These are phyloP conservation scores for Oplegnathus fasciatus DNA, from an alignment of 2,113 vertebrate species.

Conservation along the genomic window DNA sequence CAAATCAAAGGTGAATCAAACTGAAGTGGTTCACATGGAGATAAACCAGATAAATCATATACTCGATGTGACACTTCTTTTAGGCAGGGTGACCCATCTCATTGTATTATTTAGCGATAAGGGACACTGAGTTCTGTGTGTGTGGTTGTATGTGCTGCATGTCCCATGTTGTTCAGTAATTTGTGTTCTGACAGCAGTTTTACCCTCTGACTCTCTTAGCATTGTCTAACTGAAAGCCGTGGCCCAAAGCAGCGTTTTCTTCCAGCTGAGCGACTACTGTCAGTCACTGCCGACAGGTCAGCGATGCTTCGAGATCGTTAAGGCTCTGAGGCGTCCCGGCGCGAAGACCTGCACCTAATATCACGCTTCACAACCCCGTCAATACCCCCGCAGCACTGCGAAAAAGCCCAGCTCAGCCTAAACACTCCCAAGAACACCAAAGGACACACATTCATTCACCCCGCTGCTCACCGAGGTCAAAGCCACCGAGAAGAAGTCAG, in stretches of 20 bases:
- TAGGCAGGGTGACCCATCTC: neutral
- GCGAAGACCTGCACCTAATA: slow-evolving; percentile 69
- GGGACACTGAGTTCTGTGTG: neutral
- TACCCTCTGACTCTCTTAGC: slow-evolving; percentile 4
- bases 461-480: slow-evolving; percentile 33
- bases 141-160: neutral
- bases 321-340: slow-evolving; percentile 43
- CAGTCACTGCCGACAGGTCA: slow-evolving; percentile 49
- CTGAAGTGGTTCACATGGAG: neutral
- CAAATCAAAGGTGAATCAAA: neutral
- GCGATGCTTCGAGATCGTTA: slow-evolving; percentile 55
- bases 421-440: slow-evolving; percentile 43
- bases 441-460: slow-evolving; percentile 35
- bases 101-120: neutral
- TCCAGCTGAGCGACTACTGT: slow-evolving; percentile 56
- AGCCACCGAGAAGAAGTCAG: slow-evolving; percentile 36
- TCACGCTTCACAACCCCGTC: slow-evolving; percentile 71
- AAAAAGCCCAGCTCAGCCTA: slow-evolving; percentile 42
- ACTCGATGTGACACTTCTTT: neutral
- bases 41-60: neutral
- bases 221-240: slow-evolving; percentile 23
- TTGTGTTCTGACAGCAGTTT: slow-evolving; percentile 18
- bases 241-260: slow-evolving; percentile 28
- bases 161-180: neutral
- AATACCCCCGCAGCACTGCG: slow-evolving; percentile 34